Evolutionary conservation across 2,888 invertebrate species (phyloP), one percentile per base, ranked within the genome.

Genomic region (Eupithecia tripunctaria): DNA sequence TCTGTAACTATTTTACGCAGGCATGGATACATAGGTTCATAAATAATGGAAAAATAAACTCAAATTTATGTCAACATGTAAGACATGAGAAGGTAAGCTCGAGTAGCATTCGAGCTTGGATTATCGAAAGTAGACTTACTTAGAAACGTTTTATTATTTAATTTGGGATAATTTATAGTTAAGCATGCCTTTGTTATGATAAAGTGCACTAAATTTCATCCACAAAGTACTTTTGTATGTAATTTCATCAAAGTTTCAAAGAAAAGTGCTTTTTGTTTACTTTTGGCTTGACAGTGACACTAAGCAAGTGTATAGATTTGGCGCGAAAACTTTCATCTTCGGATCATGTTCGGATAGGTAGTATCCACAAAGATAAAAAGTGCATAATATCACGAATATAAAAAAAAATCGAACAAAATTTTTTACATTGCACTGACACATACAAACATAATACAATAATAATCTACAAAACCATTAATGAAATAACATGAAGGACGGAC

Each of bases 1-100:
- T 68, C 73, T 47, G 59, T 8, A 38, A 70, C 5, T 43, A 75
- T 6, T 71, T 75, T 71, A 67, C 43, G 62, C 62, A 62, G 29
- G 10, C 38, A 63, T 38, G n/a, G 63, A 36, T 32, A 63, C 63
- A 63, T 63, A 32, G 8, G 29, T 62, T 18, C n/a, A 51, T 51
- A 43, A 21, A 10, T 21, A 21, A 2, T 51, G 10, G 21, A 36
- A 36, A 38, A 32, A n/a, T 63, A 21, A 0, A 47, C n/a, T 47
- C 47, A n/a, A 47, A 47, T 43, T 43, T 6, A 43, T 6, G 18
- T n/a, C 18, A 43, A 41, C 41, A 15, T 15, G 15, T 15, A 41
- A 18, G 41, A 47, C 47, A 8, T 36, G 8, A 8, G 36, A 8
- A 8, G 0, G 8, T 36, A 36, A 36, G 36, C 7, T 47, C 7